Conservation (phyloP, 1,140 invertebrate species). For the Drosophila parvula region DNA sequence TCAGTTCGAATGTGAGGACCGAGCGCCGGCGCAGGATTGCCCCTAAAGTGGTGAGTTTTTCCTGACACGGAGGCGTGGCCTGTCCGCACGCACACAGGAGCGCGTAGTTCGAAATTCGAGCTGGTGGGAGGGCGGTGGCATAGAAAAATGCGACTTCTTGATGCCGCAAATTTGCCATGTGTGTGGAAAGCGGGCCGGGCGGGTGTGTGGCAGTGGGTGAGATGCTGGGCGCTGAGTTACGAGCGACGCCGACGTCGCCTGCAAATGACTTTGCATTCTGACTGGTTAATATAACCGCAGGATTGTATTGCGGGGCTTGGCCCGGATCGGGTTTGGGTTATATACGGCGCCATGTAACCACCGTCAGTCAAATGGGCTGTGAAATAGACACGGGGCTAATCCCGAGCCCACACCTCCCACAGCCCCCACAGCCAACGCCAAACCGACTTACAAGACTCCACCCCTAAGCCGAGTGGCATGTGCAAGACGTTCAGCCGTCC, state of each 20-base stretch:
- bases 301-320: conserved; percentile 58
- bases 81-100: conserved; percentile 4
- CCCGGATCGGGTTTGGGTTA: conserved; percentile 26
- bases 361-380: conserved; percentile 60
- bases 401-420: conserved; percentile 1
- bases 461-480: conserved; percentile 56
- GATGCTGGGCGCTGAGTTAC: conserved; percentile 22
- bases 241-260: conserved; percentile 43
- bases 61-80: conserved; percentile 57
- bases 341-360: conserved; percentile 38
- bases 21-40: conserved; percentile 37
- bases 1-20: conserved; percentile 17
- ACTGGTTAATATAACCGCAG: conserved; percentile 84
- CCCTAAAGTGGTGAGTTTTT: conserved; percentile 70
- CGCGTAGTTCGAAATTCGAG: neutral
- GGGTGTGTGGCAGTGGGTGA: conserved; percentile 3
- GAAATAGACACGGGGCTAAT: conserved; percentile 48
- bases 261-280: conserved; percentile 82
- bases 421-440: conserved; percentile 1
- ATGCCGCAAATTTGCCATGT: conserved; percentile 81
- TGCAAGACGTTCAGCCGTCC: conserved; percentile 58
- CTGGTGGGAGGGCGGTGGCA: conserved; percentile 27
- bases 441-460: conserved; percentile 74
- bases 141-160: conserved; percentile 84
- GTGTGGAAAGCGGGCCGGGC: conserved; percentile 10